Percentiles rank a stretch among this genome's conserved stretches.
Evolutionary conservation across 2,113 vertebrate species (phyloP).

Genomic region (Ariopsis seemanni): DNA sequence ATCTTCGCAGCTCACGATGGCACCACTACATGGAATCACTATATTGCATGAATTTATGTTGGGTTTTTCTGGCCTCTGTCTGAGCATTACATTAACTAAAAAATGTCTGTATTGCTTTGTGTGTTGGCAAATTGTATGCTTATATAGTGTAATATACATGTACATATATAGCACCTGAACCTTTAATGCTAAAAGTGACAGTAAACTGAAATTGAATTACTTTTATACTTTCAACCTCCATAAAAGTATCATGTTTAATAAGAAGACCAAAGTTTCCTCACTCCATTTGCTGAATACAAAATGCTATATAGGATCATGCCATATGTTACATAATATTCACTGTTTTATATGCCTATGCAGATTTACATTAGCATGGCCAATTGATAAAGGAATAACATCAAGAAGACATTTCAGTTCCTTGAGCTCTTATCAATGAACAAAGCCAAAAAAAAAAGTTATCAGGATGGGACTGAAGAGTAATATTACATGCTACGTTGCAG

Average conservation of each 20-base stretch:
- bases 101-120: conserved; percentile 46
- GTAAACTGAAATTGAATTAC: conserved; percentile 67
- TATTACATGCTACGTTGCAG: conserved; percentile 71
- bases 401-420: conserved; percentile 68
- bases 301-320: neutral
- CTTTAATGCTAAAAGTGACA: conserved; percentile 63
- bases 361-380: conserved; percentile 53
- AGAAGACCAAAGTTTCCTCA: neutral
- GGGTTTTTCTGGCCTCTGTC: neutral
- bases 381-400: conserved; percentile 69
- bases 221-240: conserved; percentile 1
- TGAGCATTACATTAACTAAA: conserved; percentile 29
- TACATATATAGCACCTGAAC: conserved; percentile 49
- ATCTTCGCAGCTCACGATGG: conserved; percentile 2
- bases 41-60: conserved; percentile 17
- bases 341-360: neutral
- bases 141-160: neutral
- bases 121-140: conserved; percentile 57
- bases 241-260: neutral
- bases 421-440: conserved; percentile 68
- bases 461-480: conserved; percentile 66
- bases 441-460: conserved; percentile 57
- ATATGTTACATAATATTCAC: neutral
- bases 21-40: conserved; percentile 6
- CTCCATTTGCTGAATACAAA: neutral